These are phyloP conservation scores for Coptodon rendalli DNA, from an alignment of 2,113 vertebrate genomes.

Conservation along the genomic window DNA sequence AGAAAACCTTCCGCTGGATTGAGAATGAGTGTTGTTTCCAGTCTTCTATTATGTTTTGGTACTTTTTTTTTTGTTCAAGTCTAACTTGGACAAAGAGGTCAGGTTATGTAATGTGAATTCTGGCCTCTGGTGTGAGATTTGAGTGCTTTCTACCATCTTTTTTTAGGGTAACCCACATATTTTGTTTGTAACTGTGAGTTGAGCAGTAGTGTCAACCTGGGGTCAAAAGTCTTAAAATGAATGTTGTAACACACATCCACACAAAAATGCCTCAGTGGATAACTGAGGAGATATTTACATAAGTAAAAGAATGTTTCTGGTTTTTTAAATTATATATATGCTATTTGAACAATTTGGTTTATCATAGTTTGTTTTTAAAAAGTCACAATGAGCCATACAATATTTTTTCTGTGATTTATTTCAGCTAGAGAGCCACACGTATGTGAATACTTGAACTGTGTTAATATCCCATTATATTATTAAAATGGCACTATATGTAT, in stretches of 20 bases:
- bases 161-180: not conserved
- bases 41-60: not conserved
- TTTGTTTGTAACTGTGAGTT: not conserved
- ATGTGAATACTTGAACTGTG: not conserved
- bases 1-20: not conserved
- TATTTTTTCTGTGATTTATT: not conserved
- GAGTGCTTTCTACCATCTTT: not conserved
- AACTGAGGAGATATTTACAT: not conserved
- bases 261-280: not conserved
- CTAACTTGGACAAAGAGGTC: not conserved
- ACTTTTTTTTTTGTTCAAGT: not conserved
- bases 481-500: not conserved
- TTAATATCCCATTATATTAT: not conserved
- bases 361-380: not conserved
- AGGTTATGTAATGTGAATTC: not conserved
- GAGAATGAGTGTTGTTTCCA: not conserved
- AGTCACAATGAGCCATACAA: not conserved
- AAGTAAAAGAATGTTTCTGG: not conserved
- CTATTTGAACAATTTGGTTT: not conserved
- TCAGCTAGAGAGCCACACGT: not conserved
- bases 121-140: not conserved
- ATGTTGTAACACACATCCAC: not conserved
- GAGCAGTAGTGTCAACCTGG: not conserved
- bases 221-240: not conserved
- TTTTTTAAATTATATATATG: not conserved